phyloP scores from a whole-genome alignment of 1,140 invertebrate genomes.

The Papilio dardanus region DNA sequence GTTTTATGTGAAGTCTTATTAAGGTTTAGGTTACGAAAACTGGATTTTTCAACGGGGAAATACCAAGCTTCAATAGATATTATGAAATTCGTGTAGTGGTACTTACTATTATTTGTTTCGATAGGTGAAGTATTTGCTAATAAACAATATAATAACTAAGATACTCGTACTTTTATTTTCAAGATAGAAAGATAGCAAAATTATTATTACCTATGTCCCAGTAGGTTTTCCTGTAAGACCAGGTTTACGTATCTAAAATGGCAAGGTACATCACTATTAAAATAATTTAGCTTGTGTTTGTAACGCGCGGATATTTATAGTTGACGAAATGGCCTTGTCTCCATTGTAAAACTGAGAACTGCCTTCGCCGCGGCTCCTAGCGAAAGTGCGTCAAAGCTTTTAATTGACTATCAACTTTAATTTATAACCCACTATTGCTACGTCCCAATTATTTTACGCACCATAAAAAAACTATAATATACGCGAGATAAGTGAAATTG shows the following conservation, averaged over 20 bases:
- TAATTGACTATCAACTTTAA: conserved; percentile 2
- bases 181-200: too few relatives aligned
- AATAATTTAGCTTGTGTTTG: conserved; percentile 30
- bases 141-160: not conserved
- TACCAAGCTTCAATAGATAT: not conserved
- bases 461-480: not conserved
- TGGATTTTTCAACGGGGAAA: not conserved
- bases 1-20: not conserved
- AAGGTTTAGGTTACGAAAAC: not conserved
- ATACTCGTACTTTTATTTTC: too few relatives aligned
- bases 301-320: conserved; percentile 29
- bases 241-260: not conserved
- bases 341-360: conserved; percentile 30
- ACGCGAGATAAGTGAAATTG: not conserved
- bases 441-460: not conserved
- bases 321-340: conserved; percentile 39
- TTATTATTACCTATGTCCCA: too few relatives aligned
- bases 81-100: too few relatives aligned
- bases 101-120: not conserved
- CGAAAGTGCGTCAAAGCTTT: conserved; percentile 15
- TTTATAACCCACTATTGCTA: conserved; percentile 1
- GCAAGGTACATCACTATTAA: conserved; percentile 23
- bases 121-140: not conserved
- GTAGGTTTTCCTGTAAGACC: not conserved
- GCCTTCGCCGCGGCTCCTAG: not conserved